These are phyloP conservation scores for Laodelphax striatellus DNA, from an alignment of 1,140 invertebrate species.

Conservation along the genomic window DNA sequence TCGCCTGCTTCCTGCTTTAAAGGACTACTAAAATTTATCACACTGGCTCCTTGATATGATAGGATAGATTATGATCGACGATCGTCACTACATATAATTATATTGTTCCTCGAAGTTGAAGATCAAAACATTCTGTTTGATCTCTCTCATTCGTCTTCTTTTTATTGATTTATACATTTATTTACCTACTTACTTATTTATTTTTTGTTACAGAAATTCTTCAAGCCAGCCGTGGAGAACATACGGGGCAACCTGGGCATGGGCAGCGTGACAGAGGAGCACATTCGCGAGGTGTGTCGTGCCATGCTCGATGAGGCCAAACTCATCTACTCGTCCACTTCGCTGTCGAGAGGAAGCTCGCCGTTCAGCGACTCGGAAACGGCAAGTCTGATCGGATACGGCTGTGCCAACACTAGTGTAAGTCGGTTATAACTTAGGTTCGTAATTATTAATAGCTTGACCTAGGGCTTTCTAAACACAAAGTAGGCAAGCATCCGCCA, in stretches of 20 bases:
- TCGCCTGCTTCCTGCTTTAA: too few species aligned
- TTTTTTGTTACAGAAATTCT: constrained; percentile 47
- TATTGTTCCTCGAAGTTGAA: too few species aligned
- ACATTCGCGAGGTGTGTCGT: constrained; percentile 56
- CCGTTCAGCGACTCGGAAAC: constrained; percentile 36
- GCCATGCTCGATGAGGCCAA: constrained; percentile 70
- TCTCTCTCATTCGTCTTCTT: too few species aligned
- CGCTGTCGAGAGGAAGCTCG: constrained; percentile 32
- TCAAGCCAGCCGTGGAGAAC: constrained; percentile 67
- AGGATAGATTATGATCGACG: too few species aligned
- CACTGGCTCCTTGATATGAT: too few species aligned
- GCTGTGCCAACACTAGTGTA: constrained; percentile 5
- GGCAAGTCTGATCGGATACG: constrained; percentile 6
- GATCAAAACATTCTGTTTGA: too few species aligned
- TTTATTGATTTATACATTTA: not conserved
- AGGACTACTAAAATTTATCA: too few species aligned
- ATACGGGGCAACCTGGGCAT: constrained; percentile 60
- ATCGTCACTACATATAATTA: too few species aligned
- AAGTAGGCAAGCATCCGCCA: too few species aligned
- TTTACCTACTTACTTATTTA: not conserved
- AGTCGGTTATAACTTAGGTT: constrained; percentile 27
- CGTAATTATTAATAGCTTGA: not conserved
- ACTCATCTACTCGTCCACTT: constrained; percentile 43
- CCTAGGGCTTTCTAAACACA: too few species aligned
- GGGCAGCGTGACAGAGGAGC: constrained; percentile 57